These are phyloP conservation scores for Meiosimyza decipiens DNA, from an alignment of 2,888 invertebrate species.

Conservation along the genomic window DNA sequence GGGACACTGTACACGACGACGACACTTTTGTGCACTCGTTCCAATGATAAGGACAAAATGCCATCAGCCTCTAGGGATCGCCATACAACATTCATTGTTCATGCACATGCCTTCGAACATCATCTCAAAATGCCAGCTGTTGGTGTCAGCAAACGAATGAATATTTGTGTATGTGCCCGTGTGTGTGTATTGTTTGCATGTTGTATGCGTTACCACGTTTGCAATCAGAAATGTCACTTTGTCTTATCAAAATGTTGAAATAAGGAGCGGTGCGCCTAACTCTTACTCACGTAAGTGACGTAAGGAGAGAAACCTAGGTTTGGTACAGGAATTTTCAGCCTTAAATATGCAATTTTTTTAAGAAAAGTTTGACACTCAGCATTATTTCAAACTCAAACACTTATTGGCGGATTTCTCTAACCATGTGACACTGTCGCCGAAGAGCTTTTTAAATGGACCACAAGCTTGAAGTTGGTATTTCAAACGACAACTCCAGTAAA, in stretches of 20 bases:
- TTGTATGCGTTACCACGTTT: neutral
- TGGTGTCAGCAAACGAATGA: neutral
- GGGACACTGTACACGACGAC: constrained; percentile 24
- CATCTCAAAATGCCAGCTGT: neutral
- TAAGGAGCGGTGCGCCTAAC: neutral
- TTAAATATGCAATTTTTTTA: no score
- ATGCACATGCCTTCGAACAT: neutral
- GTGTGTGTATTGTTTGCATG: neutral
- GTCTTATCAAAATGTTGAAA: neutral
- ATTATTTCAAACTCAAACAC: no score
- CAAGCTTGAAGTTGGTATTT: no score
- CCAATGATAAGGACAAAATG: constrained; percentile 3
- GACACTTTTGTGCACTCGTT: constrained; percentile 13
- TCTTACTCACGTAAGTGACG: no score
- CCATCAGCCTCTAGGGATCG: constrained; percentile 7
- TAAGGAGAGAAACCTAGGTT: no score
- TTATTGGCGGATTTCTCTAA: no score
- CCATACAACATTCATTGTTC: constrained; percentile 7
- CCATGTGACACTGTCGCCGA: no score
- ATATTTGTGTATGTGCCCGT: neutral
- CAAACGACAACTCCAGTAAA: no score
- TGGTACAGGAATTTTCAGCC: no score
- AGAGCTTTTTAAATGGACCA: no score
- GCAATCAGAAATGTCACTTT: constrained; percentile 10
- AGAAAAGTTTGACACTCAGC: no score